Base-by-base conservation (phyloP, 2,888 invertebrate genomes). In the Nomada ruficornis region DNA sequence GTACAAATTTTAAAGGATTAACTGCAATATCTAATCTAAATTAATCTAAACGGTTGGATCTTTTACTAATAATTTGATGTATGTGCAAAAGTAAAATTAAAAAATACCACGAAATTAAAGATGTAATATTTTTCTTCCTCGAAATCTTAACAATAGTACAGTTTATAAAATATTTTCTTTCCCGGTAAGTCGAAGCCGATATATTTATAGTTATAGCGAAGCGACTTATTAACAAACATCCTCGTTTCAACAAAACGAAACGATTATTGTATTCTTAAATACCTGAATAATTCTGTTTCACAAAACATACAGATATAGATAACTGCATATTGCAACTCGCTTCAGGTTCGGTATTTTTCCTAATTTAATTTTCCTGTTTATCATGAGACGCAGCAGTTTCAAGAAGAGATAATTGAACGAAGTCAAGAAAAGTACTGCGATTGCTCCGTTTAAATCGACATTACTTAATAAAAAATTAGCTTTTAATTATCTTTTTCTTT, bases 351-450 rank as follows among this genome's bases (percentile, higher is more conserved):
- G n/a, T 23, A 59, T 64, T 72, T 36, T 72, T 23, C 15, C 2
- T 15, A 64, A 72, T 63, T 71, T 50, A 62, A 18, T 23, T 55
- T 55, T 54, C 44, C 54, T 13, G 13, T 62, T 10, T 10, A 13
- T 1, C 13, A 23, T 55, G 64, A 64, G 54, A n/a, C 44, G 20
- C 0, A 50, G 9, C 44, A 54, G 44, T 13, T 62, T 70, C 13
- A 20, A 13, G 15, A 18, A 15, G 2, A 5, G 13, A 11, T 44
- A 52, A 20, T 44, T 20, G 13, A 13, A 20, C 20, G 11, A n/a
- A 20, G 36, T 36, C 7, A 13, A 42, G 59, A 68, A 59, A 7
- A 4, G 18, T 5, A 26, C 42, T 20, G 2, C n/a, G 44, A 23
- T 23, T 15, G 23, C 23, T 18, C 3, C n/a, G 26, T n/a, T 52